A percentile compares a stretch with the other conserved stretches of the same genome.
These are phyloP conservation scores for Macrotrachela quadricornifera DNA, from an alignment of 1,140 invertebrate species.

Conservation along the genomic window DNA sequence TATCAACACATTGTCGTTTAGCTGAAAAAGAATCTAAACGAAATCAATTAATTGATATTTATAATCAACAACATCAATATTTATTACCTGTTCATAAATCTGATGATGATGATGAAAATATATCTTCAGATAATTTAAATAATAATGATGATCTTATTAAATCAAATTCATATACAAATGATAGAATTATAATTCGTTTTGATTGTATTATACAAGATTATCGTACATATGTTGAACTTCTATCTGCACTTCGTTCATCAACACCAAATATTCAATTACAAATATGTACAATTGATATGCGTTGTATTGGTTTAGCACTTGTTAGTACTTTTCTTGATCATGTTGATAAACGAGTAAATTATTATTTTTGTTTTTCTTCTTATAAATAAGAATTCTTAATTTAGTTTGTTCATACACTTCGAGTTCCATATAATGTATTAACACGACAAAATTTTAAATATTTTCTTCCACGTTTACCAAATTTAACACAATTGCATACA, in stretches of 20 bases:
- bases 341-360: background rate
- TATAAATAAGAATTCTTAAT: background rate
- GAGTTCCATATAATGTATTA: constrained; percentile 7
- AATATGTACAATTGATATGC: constrained; percentile 6
- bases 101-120: no score
- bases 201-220: constrained; percentile 6
- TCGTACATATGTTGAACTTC: constrained; percentile 1
- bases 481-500: background rate
- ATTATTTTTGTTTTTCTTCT: background rate
- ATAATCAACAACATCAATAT: background rate
- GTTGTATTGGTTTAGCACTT: constrained; percentile 1
- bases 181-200: constrained; percentile 2
- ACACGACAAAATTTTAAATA: constrained; percentile 4
- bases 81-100: no score
- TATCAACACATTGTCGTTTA: constrained; percentile 8
- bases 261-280: background rate
- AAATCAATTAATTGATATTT: constrained; percentile 5
- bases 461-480: background rate
- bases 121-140: no score
- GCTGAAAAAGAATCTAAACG: constrained; percentile 8
- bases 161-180: background rate
- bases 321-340: constrained; percentile 1
- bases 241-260: constrained; percentile 3
- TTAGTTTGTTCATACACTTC: background rate
- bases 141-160: constrained; percentile 1